These are phyloP conservation scores for Myiothlypis chrysogaster DNA, from an alignment of 2,797 vertebrate species.

Conservation along the genomic window DNA sequence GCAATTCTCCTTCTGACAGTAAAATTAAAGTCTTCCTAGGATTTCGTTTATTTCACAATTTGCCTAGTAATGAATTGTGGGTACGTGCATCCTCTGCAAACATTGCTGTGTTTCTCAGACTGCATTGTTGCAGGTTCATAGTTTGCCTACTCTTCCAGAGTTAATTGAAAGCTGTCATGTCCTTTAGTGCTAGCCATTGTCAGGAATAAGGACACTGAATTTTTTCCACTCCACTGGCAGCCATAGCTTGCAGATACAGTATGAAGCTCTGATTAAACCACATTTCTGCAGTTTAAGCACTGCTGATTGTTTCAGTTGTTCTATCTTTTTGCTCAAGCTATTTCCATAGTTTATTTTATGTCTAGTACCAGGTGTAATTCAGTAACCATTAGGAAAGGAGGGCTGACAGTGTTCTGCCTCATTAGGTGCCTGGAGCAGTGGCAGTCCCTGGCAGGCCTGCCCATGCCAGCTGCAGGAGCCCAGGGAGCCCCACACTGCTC, in stretches of 20 bases:
- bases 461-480: not conserved
- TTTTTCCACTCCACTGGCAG: not conserved
- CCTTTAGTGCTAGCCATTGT: not conserved
- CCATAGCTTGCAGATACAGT: not conserved
- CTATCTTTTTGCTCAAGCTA: not conserved
- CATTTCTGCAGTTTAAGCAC: not conserved
- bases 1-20: not conserved
- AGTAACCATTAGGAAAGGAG: not conserved
- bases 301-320: not conserved
- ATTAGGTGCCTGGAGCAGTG: not conserved
- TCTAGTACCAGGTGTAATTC: not conserved
- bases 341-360: constrained; percentile 3
- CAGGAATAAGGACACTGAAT: not conserved
- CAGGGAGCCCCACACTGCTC: accelerated
- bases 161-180: not conserved
- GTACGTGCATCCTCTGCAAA: not conserved
- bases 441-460: not conserved
- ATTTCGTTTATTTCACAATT: not conserved
- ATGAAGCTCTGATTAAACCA: not conserved
- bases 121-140: not conserved
- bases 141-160: not conserved
- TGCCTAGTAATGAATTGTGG: not conserved
- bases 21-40: not conserved
- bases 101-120: not conserved
- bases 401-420: not conserved